These are phyloP conservation scores for Chrysoperla carnea DNA, from an alignment of 1,140 invertebrate species.

Conservation along the genomic window DNA sequence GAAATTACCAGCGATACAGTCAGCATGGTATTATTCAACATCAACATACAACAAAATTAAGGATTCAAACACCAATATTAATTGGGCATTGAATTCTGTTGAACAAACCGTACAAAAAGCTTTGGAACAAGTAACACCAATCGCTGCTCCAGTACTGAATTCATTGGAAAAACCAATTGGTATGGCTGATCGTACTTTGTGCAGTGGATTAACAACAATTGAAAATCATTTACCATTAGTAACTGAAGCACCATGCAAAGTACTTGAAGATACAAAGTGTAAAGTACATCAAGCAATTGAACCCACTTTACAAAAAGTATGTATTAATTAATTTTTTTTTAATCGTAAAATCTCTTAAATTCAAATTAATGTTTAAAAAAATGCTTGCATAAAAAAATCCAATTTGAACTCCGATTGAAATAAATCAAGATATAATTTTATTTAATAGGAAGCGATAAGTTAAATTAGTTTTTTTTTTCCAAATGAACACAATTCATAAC, in stretches of 20 bases:
- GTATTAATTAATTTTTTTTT: slow-evolving; percentile 2
- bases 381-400: too few species aligned
- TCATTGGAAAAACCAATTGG: slow-evolving; percentile 38
- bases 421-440: too few species aligned
- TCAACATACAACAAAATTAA: slow-evolving; percentile 36
- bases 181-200: slow-evolving; percentile 45
- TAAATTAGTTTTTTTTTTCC: too few species aligned
- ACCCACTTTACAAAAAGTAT: slow-evolving; percentile 39
- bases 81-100: slow-evolving; percentile 47
- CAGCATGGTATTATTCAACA: slow-evolving; percentile 30
- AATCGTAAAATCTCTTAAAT: not conserved
- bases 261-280: slow-evolving; percentile 47
- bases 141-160: slow-evolving; percentile 31
- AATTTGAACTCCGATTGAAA: too few species aligned
- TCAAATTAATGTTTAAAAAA: not conserved
- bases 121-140: slow-evolving; percentile 33
- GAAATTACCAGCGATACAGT: slow-evolving; percentile 32
- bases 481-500: too few species aligned
- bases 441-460: too few species aligned
- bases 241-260: slow-evolving; percentile 46
- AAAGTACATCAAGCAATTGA: slow-evolving; percentile 40
- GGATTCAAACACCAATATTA: slow-evolving; percentile 30
- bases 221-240: slow-evolving; percentile 49
- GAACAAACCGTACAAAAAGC: slow-evolving; percentile 43
- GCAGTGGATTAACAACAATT: slow-evolving; percentile 42